These are phyloP conservation scores for Aethes cnicana DNA, from an alignment of 2,888 invertebrate genomes.

Conservation along the genomic window DNA sequence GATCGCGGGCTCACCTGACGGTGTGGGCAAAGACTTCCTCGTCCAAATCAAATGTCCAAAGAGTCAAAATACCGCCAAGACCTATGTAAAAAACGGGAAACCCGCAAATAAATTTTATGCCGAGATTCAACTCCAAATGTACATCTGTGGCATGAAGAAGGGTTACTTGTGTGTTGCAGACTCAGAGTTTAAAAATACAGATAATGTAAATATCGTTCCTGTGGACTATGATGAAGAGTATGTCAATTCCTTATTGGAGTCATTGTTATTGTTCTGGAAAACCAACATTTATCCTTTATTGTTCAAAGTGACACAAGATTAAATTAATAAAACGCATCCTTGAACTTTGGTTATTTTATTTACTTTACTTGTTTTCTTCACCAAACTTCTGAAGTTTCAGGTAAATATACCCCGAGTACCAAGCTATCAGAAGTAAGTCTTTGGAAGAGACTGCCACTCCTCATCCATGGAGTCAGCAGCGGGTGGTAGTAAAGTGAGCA, in stretches of 20 bases:
- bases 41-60: neutral
- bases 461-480: no score
- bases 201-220: neutral
- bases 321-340: no score
- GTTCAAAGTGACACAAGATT: neutral
- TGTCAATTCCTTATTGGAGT: neutral
- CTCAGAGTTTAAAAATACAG: neutral
- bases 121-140: neutral
- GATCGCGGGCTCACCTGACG: neutral
- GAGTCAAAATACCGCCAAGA: neutral
- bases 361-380: no score
- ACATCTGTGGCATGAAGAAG: neutral
- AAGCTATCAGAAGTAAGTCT: no score
- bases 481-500: no score
- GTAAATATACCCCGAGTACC: no score
- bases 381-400: no score
- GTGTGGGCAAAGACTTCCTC: neutral
- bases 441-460: no score
- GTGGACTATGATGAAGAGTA: neutral
- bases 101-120: neutral
- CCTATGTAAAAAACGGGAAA: neutral
- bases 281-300: neutral
- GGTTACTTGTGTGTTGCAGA: no score
- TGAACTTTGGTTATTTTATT: no score
- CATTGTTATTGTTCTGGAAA: neutral